A percentile compares a stretch with the other conserved stretches of the same genome.
Conservation (phyloP, 2,797 vertebrate genomes). For the Acanthopagrus latus region DNA sequence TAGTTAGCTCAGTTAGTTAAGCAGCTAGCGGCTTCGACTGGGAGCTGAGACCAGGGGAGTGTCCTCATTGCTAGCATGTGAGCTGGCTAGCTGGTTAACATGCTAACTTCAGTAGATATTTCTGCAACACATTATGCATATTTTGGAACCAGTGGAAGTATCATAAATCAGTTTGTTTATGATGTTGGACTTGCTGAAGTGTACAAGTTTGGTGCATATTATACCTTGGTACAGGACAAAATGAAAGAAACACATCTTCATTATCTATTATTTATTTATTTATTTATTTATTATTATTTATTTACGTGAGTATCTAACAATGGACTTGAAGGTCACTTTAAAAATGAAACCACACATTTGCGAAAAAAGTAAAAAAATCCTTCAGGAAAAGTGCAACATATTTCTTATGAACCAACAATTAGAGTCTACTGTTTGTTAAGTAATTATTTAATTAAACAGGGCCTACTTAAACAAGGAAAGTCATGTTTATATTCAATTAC, state of each 20-base stretch:
- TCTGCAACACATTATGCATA: too few species aligned
- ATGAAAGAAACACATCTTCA: neutral
- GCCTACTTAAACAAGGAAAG: neutral
- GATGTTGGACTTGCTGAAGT: neutral
- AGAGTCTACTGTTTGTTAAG: neutral
- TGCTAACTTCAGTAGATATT: too few species aligned
- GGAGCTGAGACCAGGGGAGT: too few species aligned
- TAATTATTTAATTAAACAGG: neutral
- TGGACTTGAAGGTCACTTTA: neutral
- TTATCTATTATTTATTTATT: too few species aligned
- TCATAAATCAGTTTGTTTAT: too few species aligned
- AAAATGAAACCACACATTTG: neutral
- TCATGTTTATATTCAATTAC: neutral
- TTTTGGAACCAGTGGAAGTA: too few species aligned
- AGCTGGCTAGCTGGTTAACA: too few species aligned
- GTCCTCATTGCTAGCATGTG: too few species aligned
- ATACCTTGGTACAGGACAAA: neutral
- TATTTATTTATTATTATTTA: too few species aligned
- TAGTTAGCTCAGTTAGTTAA: too few species aligned
- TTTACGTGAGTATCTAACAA: neutral
- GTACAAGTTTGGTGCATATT: neutral
- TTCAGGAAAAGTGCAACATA: neutral
- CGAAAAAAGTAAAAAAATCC: neutral
- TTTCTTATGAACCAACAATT: neutral
- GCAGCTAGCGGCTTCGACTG: too few species aligned